Conservation (phyloP, 2,797 vertebrate genomes). For the Catamblyrhynchus diadema region DNA sequence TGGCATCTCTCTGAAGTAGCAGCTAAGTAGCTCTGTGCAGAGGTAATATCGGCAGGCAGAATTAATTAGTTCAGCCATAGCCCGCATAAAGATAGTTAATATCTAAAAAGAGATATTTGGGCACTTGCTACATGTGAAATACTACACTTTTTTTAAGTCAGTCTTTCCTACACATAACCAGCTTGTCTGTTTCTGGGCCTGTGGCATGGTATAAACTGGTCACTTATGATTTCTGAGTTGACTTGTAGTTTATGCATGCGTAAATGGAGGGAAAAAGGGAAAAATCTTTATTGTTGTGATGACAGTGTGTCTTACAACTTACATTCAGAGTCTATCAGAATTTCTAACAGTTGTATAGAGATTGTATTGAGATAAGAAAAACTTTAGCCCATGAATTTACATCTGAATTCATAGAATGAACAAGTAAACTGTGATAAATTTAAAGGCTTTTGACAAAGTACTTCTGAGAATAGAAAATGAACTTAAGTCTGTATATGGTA, state of each 20-base stretch:
- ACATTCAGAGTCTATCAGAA: neutral
- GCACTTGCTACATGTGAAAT: neutral
- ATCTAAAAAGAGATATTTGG: neutral
- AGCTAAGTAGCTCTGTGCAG: neutral
- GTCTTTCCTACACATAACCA: neutral
- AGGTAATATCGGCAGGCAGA: neutral
- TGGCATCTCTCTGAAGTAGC: neutral
- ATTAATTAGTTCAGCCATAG: neutral
- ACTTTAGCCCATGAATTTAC: neutral
- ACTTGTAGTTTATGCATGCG: neutral
- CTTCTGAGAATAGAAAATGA: neutral
- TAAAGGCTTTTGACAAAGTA: neutral
- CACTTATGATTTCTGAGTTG: neutral
- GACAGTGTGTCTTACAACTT: neutral
- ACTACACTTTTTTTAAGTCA: neutral
- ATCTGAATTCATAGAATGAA: neutral
- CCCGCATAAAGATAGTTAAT: rapidly evolving
- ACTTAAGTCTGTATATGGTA: neutral
- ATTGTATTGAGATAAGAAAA: neutral
- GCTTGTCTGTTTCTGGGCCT: neutral
- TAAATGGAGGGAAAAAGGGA: neutral
- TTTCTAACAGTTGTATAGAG: neutral
- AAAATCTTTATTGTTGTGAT: neutral
- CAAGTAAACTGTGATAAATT: neutral
- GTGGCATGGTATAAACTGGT: neutral